Evolutionary conservation across 2,797 vertebrate genomes (phyloP), one percentile per base, ranked within the genome.

Genomic region (Enteromius trimaculatus): DNA sequence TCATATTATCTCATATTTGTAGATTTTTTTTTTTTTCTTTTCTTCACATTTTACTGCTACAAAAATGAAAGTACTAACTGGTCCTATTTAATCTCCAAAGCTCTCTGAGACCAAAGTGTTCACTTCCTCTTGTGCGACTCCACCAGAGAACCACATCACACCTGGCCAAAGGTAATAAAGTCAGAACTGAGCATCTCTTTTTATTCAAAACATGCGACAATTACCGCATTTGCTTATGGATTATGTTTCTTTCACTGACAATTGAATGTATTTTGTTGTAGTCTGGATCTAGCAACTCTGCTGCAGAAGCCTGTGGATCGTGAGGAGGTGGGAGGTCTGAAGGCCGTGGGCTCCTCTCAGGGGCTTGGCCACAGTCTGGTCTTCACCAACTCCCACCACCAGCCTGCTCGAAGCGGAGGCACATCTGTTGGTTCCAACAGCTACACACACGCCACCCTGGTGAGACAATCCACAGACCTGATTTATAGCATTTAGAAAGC

Each of bases 321-420:
- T 83, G 87, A 88, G 87, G 87, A 92, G 87, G 96, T 96, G 90
- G 86, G 39, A 79, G 92, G 94, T 0, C 93, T 92, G 86, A 95
- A 98, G 86, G 75, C 95, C 10, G 65, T 83, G 9, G 93, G 96
- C 3, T 94, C 96, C 51, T 90, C 93, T 51, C 96, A 96, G 90
- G 90, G 88, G 82, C 95, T 96, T 83, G 92, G 94, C 29, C 95
- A 96, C 90, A 96, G 96, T 74, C 92, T 98, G 85, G 95, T 98
- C 77, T 99, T 99, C 92, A 99, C 97, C 37, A 99, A 98, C 94
- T 98, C 97, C 88, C 97, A 98, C 88, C 97, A 99, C 91, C 96
- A 92, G 89, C 90, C 95, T 74, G 89, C 90, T 84, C 92, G 93
- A 86, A 93, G 84, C 62, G 83, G 89, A 71, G 93, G 91, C 91